Evolutionary conservation across 2,113 vertebrate genomes (phyloP).

Genomic region (Delphinus delphis): DNA sequence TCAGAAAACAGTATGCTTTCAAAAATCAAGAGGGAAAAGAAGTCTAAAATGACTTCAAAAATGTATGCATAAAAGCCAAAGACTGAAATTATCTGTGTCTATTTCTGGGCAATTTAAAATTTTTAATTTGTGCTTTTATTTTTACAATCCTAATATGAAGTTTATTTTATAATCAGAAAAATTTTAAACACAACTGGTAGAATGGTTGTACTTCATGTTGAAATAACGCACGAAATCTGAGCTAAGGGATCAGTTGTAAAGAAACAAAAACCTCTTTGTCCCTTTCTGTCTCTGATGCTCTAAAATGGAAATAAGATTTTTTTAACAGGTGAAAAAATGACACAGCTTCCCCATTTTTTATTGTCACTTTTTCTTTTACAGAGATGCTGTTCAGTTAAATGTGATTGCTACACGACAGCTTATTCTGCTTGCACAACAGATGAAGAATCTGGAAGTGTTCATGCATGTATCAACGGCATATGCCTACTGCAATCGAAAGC

Average conservation of each 20-base stretch:
- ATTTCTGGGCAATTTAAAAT: not conserved
- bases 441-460: conserved; percentile 96
- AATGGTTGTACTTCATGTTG: not conserved
- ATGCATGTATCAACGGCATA: conserved; percentile 97
- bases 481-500: conserved; percentile 95
- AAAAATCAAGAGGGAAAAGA: conserved; percentile 20
- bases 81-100: not conserved
- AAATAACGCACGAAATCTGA: conserved; percentile 44
- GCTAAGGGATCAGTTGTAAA: conserved; percentile 34
- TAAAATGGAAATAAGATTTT: conserved; percentile 39
- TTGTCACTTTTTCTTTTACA: conserved; percentile 74
- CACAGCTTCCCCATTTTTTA: not conserved
- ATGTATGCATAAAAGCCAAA: not conserved
- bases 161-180: conserved; percentile 36
- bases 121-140: conserved; percentile 23
- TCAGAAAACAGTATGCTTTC: not conserved
- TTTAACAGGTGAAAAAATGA: conserved; percentile 29
- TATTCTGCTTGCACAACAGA: conserved; percentile 90
- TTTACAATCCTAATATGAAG: not conserved
- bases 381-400: conserved; percentile 96
- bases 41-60: not conserved
- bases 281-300: not conserved
- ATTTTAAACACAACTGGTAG: not conserved
- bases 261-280: not conserved
- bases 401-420: conserved; percentile 95